A percentile compares a stretch with the other conserved stretches of the same genome.
phyloP scores from a whole-genome alignment of 2,113 vertebrate species.

The rat (Rattus norvegicus) region GRCr8 NC_086019.1:172546001-172546500 shows the following conservation, averaged over 20 bases:
- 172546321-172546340: constrained; percentile 37
- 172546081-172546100: neutral
- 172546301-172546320: neutral
- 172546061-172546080: neutral
- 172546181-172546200: neutral
- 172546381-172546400: neutral
- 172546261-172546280: neutral
- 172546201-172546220: neutral
- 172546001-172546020: neutral
- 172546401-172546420: neutral
- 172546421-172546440: constrained; percentile 72
- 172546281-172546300: neutral
- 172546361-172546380: neutral
- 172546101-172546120: neutral
- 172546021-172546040: neutral
- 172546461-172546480: constrained; percentile 75
- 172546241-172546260: neutral
- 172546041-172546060: constrained; percentile 37
- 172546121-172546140: neutral
- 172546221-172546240: neutral
- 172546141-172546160: neutral
- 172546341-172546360: neutral
- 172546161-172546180: neutral
- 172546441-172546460: constrained; percentile 67
- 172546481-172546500: constrained; percentile 68